Conservation (phyloP, 2,113 vertebrate genomes). For the Craseonycteris thonglongyai region DNA sequence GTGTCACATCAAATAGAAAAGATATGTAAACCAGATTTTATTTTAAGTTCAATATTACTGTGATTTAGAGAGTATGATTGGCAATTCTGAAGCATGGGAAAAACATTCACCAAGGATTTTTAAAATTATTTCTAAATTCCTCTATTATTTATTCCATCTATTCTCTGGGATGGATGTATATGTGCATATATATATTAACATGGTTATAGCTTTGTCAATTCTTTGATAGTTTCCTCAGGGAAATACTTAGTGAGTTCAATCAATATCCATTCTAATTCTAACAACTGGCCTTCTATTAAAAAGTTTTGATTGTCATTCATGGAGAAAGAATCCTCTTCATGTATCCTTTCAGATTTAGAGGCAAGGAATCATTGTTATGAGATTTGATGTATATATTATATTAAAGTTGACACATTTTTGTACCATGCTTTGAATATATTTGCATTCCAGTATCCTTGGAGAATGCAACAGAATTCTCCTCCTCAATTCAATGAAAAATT, state of each 20-base stretch:
- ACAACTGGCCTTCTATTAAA: not conserved
- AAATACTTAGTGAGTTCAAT: not conserved
- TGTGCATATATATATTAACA: conserved; percentile 55
- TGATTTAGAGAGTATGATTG: conserved; percentile 43
- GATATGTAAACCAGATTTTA: conserved; percentile 53
- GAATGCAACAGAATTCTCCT: conserved; percentile 11
- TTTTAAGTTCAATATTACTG: conserved; percentile 66
- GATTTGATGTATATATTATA: not conserved
- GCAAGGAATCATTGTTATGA: not conserved
- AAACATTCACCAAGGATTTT: conserved; percentile 9
- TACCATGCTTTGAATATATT: not conserved
- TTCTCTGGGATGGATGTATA: not conserved
- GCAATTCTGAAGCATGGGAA: conserved; percentile 17
- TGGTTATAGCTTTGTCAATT: not conserved
- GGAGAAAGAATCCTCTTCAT: conserved; percentile 21
- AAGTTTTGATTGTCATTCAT: not conserved
- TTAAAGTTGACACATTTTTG: not conserved
- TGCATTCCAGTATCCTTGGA: not conserved
- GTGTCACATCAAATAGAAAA: conserved; percentile 63
- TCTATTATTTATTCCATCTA: conserved; percentile 59
- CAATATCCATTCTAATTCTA: not conserved
- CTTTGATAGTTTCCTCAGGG: conserved; percentile 29
- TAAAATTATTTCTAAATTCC: conserved; percentile 57
- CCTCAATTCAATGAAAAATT: not conserved
- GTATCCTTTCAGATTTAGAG: not conserved